These are phyloP conservation scores for Scortum barcoo DNA, from an alignment of 2,113 vertebrate genomes.

Conservation along the genomic window DNA sequence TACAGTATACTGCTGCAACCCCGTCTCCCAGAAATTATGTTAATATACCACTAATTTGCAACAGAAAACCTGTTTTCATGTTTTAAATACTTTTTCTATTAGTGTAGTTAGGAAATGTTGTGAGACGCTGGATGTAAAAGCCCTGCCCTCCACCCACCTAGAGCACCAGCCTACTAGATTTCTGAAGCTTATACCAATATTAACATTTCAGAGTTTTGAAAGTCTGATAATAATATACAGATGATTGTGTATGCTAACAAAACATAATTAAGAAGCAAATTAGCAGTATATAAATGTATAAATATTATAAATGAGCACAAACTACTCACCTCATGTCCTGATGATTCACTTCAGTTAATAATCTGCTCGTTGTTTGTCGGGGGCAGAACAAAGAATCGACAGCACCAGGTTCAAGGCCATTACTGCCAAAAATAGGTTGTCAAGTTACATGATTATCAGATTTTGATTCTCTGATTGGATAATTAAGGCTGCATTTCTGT, in stretches of 20 bases:
- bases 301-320: no score
- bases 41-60: neutral
- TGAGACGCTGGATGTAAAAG: no score
- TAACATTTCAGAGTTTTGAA: no score
- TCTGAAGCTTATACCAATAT: no score
- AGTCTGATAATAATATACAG: no score
- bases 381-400: fast-evolving
- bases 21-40: neutral
- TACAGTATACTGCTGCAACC: neutral
- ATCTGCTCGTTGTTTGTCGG: neutral
- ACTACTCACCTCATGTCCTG: no score
- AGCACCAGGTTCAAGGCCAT: neutral
- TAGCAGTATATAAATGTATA: no score
- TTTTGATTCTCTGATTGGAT: neutral
- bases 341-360: neutral
- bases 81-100: neutral
- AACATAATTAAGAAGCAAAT: neutral
- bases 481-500: neutral
- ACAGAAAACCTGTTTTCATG: neutral
- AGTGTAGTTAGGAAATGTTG: neutral
- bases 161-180: no score
- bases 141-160: no score
- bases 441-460: neutral
- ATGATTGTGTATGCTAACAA: no score
- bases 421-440: neutral